Base-by-base conservation (phyloP, 2,797 vertebrate species). In the Calcarius lapponicus region DNA sequence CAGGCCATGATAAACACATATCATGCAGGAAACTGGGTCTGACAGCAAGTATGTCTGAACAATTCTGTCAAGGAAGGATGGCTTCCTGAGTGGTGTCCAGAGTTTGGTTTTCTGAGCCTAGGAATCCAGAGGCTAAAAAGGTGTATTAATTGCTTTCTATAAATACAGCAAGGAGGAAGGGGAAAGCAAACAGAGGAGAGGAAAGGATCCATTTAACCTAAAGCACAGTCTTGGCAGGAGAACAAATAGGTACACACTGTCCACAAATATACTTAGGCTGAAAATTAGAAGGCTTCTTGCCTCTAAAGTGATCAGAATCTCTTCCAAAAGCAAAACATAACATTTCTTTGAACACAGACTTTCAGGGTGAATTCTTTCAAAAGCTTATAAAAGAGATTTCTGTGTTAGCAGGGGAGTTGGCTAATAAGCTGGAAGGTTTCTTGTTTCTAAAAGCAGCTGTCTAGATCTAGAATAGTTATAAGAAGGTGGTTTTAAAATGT, bases 231-330 rank as follows among this genome's bases (percentile, higher is more conserved):
- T 8, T 93, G 80, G 73, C 86, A 83, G 73, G 48, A 92, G 76
- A 94, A 83, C 92, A 96, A 96, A 90, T n/a, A 78, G 45, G 69
- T 74, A 83, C 60, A 90, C 48, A 69, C 70, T 90, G 83, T 61
- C 76, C 66, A 50, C 70, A 94, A 93, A 94, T 88, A 96, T 65
- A 92, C 67, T 71, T 92, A 86, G 73, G 29, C 45, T 69, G 80
- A 84, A 96, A 94, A 95, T 94, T 93, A 94, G 73, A 96, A 90
- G 88, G 80, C 20, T 81, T 83, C 70, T 92, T 90, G 34, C 47
- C 34, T 81, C 50, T 79, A 24, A 86, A 86, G 32, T 57, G 58
- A 84, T 79, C 72, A 67, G 58, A 31, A 88, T 71, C 36, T 75
- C 54, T 88, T 81, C 58, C 65, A 92, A 84, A 86, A n/a, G 50